Percentiles rank a stretch among this genome's conserved stretches.
Conservation (phyloP, 2,113 vertebrate genomes). For the Nothoprocta perdicaria region DNA sequence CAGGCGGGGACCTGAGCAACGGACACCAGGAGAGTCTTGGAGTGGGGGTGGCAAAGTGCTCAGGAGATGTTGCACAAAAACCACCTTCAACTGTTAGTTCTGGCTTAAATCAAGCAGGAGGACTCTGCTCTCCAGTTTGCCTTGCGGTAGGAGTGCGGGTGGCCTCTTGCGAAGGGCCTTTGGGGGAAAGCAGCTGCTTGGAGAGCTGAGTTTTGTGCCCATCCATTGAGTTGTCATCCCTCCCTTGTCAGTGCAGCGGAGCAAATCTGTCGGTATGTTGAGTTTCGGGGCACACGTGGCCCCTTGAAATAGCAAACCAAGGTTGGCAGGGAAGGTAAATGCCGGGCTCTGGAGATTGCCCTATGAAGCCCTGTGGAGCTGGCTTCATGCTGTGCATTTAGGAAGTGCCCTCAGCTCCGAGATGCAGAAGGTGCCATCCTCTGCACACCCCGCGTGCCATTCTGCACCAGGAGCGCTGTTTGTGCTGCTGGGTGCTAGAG, state of each 20-base stretch:
- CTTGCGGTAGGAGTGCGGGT: background rate
- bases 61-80: background rate
- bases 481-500: background rate
- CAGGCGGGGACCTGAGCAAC: background rate
- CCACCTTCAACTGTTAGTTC: background rate
- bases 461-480: background rate
- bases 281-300: background rate
- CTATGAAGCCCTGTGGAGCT: fast-evolving
- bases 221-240: background rate
- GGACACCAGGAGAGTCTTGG: background rate
- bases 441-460: background rate
- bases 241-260: background rate
- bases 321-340: background rate
- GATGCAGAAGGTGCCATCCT: background rate
- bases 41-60: background rate
- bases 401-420: background rate
- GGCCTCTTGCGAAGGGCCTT: background rate
- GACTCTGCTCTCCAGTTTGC: background rate
- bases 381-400: background rate
- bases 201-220: background rate
- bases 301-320: background rate
- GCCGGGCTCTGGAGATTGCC: background rate
- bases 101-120: background rate
- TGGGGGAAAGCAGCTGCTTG: background rate
- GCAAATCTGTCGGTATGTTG: background rate